Percentiles rank a stretch among this genome's conserved stretches.
These are phyloP conservation scores for Crematogaster levior DNA, from an alignment of 2,888 invertebrate genomes.

Conservation along the genomic window DNA sequence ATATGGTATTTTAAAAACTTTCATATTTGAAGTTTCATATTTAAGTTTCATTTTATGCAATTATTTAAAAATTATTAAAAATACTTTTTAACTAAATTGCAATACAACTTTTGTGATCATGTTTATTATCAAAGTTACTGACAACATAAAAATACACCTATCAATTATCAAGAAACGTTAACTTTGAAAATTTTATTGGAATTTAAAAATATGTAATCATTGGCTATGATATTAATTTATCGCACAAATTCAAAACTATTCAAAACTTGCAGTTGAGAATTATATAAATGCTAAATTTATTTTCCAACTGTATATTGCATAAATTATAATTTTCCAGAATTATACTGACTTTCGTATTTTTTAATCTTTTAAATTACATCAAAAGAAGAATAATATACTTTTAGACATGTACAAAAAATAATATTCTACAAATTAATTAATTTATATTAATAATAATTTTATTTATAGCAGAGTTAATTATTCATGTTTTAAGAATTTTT, in stretches of 20 bases:
- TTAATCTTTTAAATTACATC: background rate
- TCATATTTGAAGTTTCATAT: background rate
- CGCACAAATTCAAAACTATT: background rate
- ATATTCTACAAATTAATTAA: background rate
- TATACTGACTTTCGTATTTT: background rate
- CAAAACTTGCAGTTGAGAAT: background rate
- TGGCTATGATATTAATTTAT: background rate
- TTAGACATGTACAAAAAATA: background rate
- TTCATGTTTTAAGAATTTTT: background rate
- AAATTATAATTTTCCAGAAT: background rate
- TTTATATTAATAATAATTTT: slow-evolving; percentile 4
- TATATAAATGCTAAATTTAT: background rate
- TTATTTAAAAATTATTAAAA: slow-evolving; percentile 20
- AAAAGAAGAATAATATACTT: background rate
- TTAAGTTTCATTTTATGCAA: background rate
- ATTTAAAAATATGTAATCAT: background rate
- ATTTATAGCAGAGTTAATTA: slow-evolving; percentile 4
- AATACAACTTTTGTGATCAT: background rate
- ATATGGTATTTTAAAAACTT: background rate
- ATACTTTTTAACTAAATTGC: background rate
- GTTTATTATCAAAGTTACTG: background rate
- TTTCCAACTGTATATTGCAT: background rate
- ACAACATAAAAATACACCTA: background rate
- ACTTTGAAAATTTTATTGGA: background rate
- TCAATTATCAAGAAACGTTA: background rate